A percentile compares a stretch with the other conserved stretches of the same genome.
Conservation (phyloP, 1,140 invertebrate species). For the Calliopsis andreniformis region DNA sequence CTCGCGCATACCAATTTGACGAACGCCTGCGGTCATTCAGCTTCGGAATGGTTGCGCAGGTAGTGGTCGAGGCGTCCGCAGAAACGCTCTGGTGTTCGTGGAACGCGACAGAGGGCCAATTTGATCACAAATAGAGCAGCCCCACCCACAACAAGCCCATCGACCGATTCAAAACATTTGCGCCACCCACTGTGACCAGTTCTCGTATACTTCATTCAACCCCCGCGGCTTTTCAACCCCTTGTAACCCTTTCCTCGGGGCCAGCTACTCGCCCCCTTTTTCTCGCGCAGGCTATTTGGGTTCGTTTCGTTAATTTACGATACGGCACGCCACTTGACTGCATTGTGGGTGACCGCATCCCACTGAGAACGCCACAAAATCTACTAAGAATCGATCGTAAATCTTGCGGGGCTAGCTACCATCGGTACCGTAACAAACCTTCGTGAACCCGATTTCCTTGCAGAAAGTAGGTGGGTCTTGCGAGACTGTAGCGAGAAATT, state of each 20-base stretch:
- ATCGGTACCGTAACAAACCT: slow-evolving; percentile 18
- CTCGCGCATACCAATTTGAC: slow-evolving; percentile 41
- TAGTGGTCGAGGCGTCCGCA: not conserved
- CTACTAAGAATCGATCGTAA: slow-evolving; percentile 47
- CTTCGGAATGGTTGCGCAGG: not conserved
- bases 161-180: slow-evolving; percentile 1
- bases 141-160: not conserved
- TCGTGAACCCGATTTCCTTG: slow-evolving; percentile 1
- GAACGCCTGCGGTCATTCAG: slow-evolving; percentile 14
- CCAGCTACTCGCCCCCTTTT: not conserved
- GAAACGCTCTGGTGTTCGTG: not conserved
- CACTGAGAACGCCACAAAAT: slow-evolving; percentile 33
- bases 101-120: not conserved
- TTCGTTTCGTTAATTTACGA: slow-evolving; percentile 56
- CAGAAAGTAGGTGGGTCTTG: not conserved
- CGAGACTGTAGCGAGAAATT: not conserved
- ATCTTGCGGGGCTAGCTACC: slow-evolving; percentile 10
- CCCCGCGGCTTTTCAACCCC: not conserved
- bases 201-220: not conserved
- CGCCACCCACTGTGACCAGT: not conserved
- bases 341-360: slow-evolving; percentile 56
- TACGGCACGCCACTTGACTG: slow-evolving; percentile 24
- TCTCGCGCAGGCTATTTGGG: not conserved
- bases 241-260: not conserved
- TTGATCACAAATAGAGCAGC: slow-evolving; percentile 10